Base-by-base conservation (phyloP, 2,888 invertebrate genomes). In the Hirtodrosophila cameraria region DNA sequence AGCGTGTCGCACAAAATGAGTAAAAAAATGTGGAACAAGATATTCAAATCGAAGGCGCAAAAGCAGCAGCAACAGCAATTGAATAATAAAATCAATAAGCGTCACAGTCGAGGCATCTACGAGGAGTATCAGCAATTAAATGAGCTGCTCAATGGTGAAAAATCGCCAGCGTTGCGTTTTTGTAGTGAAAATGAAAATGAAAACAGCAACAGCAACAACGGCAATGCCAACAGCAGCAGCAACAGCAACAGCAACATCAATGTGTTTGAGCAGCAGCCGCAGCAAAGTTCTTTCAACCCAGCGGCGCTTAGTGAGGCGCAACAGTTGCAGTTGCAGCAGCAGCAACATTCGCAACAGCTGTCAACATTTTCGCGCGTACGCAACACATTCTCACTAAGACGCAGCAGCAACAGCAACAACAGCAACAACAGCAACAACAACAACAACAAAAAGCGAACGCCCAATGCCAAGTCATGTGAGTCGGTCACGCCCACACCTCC, bases 1-100 rank as follows among this genome's bases (percentile, higher is more conserved):
- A n/a, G n/a, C n/a, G n/a, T n/a, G n/a, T n/a, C 18, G 39, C 33
- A 20, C 36, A 77, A 71, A 67, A 90, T 89, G 90, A 90, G 90
- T 59, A 90, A 89, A 74, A 90, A 89, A 86, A 90, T 90, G 89
- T 90, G 90, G 90, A 86, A 88, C 67, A 90, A 89, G 76, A 90
- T 90, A 52, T 90, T 90, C 54, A 90, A 90, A 83, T 79, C 89
- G 8, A 90, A 90, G 74, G 68, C 90, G 6, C 90, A 88, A 62
- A 89, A 81, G 53, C 64, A 83, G 28, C 86, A 75, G 18, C 52
- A 59, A 16, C 54, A 85, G 41, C 74, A 74, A 30, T 43, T 68
- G 39, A 41, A 1, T 8, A 23, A 31, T 12, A 66, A 80, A 63
- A 70, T 83, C 62, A 88, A 88, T 74, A 89, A 88, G 61, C 89